phyloP scores from a whole-genome alignment of 2,797 vertebrate species.

The Selene dorsalis region DNA sequence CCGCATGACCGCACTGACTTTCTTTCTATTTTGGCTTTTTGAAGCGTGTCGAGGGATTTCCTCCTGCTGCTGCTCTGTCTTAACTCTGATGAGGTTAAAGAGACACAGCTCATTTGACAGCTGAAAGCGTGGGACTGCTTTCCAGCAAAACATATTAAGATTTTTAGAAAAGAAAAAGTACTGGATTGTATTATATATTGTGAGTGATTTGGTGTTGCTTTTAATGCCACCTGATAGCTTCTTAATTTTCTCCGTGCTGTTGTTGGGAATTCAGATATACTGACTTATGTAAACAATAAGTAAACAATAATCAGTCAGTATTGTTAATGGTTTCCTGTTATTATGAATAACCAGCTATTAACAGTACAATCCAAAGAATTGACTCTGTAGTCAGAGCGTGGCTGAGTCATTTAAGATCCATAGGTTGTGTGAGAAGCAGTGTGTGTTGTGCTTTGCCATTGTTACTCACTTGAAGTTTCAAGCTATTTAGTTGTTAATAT shows the following conservation, averaged over 20 bases:
- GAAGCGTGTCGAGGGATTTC: constrained; percentile 52
- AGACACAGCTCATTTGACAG: constrained; percentile 28
- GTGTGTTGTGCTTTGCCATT: not conserved
- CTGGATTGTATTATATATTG: not conserved
- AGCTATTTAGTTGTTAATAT: not conserved
- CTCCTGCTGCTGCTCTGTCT: constrained; percentile 14
- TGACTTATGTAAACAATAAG: not conserved
- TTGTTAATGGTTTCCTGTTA: not conserved
- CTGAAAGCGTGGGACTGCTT: constrained; percentile 1
- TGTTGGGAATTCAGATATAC: not conserved
- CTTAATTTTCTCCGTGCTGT: constrained; percentile 14
- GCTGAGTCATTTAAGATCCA: no score
- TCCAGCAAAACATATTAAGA: not conserved
- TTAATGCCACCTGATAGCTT: constrained; percentile 18
- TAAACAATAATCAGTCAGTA: no score
- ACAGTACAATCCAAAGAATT: no score
- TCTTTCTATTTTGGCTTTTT: constrained; percentile 30
- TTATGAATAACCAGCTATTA: not conserved
- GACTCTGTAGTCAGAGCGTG: no score
- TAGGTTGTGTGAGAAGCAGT: not conserved
- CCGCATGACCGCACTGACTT: constrained; percentile 1
- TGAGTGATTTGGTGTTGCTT: constrained; percentile 7
- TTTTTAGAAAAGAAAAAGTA: not conserved
- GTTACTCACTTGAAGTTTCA: no score
- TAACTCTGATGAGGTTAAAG: constrained; percentile 24